These are phyloP conservation scores for Globia sparganii DNA, from an alignment of 2,888 invertebrate species.

Conservation along the genomic window DNA sequence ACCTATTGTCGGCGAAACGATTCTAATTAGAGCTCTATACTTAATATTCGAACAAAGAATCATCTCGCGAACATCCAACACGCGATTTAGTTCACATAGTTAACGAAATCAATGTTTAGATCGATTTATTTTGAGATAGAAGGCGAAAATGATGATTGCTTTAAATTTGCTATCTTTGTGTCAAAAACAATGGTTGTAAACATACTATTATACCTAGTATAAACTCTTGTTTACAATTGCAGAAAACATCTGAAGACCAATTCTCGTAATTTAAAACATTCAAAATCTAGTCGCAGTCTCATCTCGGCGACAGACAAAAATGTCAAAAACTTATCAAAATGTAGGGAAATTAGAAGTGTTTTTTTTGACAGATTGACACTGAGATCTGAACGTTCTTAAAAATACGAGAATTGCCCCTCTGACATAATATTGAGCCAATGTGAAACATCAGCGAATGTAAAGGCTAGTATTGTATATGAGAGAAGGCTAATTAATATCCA, in stretches of 20 bases:
- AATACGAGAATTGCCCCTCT: too few species aligned
- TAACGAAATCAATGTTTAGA: conserved; percentile 65
- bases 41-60: conserved; percentile 72
- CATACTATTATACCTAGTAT: background rate
- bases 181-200: background rate
- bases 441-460: background rate
- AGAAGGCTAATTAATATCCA: background rate
- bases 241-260: background rate
- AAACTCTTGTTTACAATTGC: background rate
- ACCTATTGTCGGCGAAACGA: conserved; percentile 71
- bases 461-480: background rate
- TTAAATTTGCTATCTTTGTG: background rate
- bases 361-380: too few species aligned
- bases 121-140: conserved; percentile 51
- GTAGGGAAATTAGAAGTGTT: too few species aligned
- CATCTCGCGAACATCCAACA: conserved; percentile 70
- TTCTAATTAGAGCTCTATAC: conserved; percentile 72
- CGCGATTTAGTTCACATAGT: conserved; percentile 77
- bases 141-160: conserved; percentile 6
- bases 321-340: too few species aligned
- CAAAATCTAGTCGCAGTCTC: too few species aligned
- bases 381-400: too few species aligned
- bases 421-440: conserved; percentile 3
- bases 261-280: too few species aligned
- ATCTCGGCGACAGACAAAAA: too few species aligned